Evolutionary conservation across 2,113 vertebrate species (phyloP).

Genomic region (Corapipo altera): DNA sequence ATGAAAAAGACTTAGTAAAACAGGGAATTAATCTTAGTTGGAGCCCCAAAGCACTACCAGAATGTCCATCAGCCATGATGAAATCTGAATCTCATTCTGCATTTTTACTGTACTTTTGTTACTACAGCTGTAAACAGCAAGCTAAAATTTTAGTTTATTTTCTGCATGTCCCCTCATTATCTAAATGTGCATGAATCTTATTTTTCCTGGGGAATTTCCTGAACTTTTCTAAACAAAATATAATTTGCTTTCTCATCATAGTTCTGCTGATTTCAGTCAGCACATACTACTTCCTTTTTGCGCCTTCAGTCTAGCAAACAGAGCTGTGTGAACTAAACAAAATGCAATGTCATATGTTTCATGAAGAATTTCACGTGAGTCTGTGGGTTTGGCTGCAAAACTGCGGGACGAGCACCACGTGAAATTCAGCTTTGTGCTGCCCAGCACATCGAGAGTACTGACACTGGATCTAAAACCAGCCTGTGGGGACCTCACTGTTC

Average conservation of each 20-base stretch:
- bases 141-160: neutral
- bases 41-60: neutral
- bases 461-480: neutral
- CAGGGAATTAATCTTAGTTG: neutral
- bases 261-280: neutral
- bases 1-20: neutral
- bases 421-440: neutral
- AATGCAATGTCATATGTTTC: rapidly evolving
- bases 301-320: neutral
- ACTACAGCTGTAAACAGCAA: neutral
- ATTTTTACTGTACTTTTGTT: neutral
- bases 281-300: neutral
- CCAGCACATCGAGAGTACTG: neutral
- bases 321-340: neutral
- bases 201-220: neutral
- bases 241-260: neutral
- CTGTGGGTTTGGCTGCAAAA: neutral
- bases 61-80: rapidly evolving
- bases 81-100: neutral
- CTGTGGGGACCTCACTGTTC: rapidly evolving
- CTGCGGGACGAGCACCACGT: rapidly evolving
- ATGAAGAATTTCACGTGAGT: neutral
- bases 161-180: rapidly evolving
- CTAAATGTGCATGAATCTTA: neutral
- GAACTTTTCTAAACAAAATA: neutral